Base-by-base conservation (phyloP, 1,140 invertebrate genomes). In the Dendrolimus kikuchii region DNA sequence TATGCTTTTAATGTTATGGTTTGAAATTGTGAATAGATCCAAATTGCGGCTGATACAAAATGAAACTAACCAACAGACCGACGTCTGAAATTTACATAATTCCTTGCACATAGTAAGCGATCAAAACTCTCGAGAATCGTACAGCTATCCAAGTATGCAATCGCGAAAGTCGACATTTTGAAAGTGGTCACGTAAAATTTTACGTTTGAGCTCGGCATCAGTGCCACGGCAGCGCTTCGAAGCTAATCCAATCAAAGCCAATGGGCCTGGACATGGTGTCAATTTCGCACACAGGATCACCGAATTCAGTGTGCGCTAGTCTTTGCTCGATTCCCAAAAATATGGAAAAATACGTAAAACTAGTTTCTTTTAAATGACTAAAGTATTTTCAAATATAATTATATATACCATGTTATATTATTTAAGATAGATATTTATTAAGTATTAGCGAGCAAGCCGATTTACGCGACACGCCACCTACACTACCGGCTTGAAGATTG, bases 151-250 rank as follows among this genome's bases (percentile, higher is more conserved):
- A 66, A 70, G 60, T 74, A 66, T 76, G 71, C 78, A 76, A 80
- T 81, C 68, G 61, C 68, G 71, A 70, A 74, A 77, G 64, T 64
- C 70, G 66, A 68, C 69, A 66, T 74, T 79, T 67, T 49, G 69
- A 74, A 78, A 79, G 80, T 77, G 76, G 82, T 86, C 80, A 83
- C 78, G 80, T 86, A 86, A 85, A 85, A 86, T 83, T 81, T 83
- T 78, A 86, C 75, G 77, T 82, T 77, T 81, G 70, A 74, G 68
- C 65, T 73, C 71, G 62, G 58, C 73, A 71, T 76, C 69, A 68
- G 62, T 66, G 64, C 62, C 57, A 53, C 69, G 74, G 74, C 71
- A 70, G 66, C 76, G 74, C 68, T 74, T 73, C 66, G 66, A 67
- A 75, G 55, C 66, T 81, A 85, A 85, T 83, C 80, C 81, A 85